Evolutionary conservation across 2,797 vertebrate genomes (phyloP), one percentile per base, ranked within the genome.

Genomic region (Sebastes wilsoni): DNA sequence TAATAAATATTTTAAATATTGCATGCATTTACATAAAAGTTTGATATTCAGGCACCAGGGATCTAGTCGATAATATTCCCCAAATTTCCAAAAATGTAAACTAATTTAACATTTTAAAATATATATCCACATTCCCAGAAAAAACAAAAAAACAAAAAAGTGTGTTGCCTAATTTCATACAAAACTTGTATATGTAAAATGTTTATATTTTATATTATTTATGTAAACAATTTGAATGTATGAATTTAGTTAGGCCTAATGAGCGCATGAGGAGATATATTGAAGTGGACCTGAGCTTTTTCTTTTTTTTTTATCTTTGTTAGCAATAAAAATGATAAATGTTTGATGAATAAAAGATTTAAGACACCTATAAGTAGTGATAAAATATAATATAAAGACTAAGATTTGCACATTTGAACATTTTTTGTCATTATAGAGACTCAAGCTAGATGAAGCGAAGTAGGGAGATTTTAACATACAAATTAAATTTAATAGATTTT

Each of bases 401-500:
- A 23, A 58, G 1, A 23, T 52, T 3, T 36, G 16, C 18, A 27
- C 18, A 9, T 58, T 22, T 27, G 2, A 22, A n/a, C 0, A 8
- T 25, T 55, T 32, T 55, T 32, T 30, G 13, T 38, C 12, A 49
- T 9, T 28, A n/a, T 55, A 7, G 1, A 68, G 23, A 22, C 75
- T 27, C 20, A 2, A 25, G 14, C 20, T 10, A 32, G 1, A 81
- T 66, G 10, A 36, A n/a, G 27, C 1, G 2, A 12, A 42, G 25
- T 3, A 5, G 6, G 9, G 2, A 11, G 25, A 25, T 55, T 69
- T 55, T 14, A 65, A 71, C 20, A 25, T 18, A 49, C 20, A 27
- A 74, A 77, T 64, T 18, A 5, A 66, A 77, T 80, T 13, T 27
- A 36, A 76, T 54, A 10, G 7, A 56, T 59, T 58, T 73, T 55